Percentiles rank a stretch among this genome's conserved stretches.
These are phyloP conservation scores for Scyliorhinus canicula DNA, from an alignment of 2,797 vertebrate species.

Conservation along the genomic window DNA sequence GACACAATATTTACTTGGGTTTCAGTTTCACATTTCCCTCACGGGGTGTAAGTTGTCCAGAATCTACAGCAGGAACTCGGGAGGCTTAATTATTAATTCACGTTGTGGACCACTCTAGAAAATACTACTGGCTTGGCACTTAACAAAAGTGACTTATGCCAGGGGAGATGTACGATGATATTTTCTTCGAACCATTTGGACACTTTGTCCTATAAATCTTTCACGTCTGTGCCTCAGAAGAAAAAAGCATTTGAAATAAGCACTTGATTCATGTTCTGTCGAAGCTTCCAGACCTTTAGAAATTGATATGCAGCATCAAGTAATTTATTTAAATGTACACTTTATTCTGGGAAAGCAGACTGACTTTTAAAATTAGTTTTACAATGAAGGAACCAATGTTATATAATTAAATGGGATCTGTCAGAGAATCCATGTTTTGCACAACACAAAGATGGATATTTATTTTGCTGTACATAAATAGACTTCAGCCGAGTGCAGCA, in stretches of 20 bases:
- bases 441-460: conserved; percentile 26
- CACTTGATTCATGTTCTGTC: not conserved
- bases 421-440: not conserved
- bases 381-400: not conserved
- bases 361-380: conserved; percentile 22
- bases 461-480: not conserved
- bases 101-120: not conserved
- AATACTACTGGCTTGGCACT: not conserved
- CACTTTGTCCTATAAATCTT: not conserved
- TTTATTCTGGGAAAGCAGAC: not conserved
- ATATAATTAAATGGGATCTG: not conserved
- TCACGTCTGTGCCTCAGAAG: not conserved
- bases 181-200: not conserved
- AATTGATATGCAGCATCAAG: not conserved
- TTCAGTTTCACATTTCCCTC: conserved; percentile 29
- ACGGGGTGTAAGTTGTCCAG: conserved; percentile 6
- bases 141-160: not conserved
- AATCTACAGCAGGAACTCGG: not conserved
- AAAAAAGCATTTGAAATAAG: not conserved
- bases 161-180: not conserved
- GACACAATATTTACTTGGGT: conserved; percentile 36
- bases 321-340: conserved; percentile 7
- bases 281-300: not conserved
- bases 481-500: not conserved
- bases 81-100: conserved; percentile 24